Evolutionary conservation across 2,113 vertebrate species (phyloP).

Genomic region (Accipiter cooperii): DNA sequence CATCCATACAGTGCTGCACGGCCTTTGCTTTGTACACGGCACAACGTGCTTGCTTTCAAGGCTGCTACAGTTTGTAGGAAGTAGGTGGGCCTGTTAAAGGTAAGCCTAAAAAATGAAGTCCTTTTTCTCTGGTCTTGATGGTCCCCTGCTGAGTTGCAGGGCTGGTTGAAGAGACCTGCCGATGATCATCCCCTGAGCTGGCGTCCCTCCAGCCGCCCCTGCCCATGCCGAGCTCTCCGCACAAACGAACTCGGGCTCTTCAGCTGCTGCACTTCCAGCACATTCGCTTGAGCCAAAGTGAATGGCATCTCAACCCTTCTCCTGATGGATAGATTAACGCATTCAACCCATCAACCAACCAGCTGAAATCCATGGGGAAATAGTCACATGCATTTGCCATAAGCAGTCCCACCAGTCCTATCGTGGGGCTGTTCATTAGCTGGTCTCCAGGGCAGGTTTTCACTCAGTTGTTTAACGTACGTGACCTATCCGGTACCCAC

Average conservation of each 20-base stretch:
- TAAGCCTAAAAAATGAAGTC: background rate
- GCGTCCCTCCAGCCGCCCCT: background rate
- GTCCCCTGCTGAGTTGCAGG: background rate
- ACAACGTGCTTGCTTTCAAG: background rate
- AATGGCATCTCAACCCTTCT: background rate
- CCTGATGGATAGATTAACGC: background rate
- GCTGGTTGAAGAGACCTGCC: background rate
- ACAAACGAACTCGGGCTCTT: fast-evolving
- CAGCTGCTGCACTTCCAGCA: background rate
- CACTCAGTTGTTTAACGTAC: fast-evolving
- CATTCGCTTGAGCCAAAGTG: background rate
- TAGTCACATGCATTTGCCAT: fast-evolving
- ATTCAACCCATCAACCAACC: background rate
- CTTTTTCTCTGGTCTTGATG: background rate
- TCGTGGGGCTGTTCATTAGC: background rate
- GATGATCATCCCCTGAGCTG: background rate
- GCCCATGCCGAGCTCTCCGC: background rate
- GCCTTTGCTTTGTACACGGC: background rate
- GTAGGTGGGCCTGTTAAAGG: background rate
- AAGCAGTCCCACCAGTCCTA: background rate
- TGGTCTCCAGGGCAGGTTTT: background rate
- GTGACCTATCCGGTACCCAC: fast-evolving
- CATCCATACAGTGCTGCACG: background rate
- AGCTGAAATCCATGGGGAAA: background rate
- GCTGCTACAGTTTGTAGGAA: background rate